Percentiles rank a stretch among this genome's conserved stretches.
These are phyloP conservation scores for Drosophila baimaii DNA, from an alignment of 1,140 invertebrate species.

Conservation along the genomic window DNA sequence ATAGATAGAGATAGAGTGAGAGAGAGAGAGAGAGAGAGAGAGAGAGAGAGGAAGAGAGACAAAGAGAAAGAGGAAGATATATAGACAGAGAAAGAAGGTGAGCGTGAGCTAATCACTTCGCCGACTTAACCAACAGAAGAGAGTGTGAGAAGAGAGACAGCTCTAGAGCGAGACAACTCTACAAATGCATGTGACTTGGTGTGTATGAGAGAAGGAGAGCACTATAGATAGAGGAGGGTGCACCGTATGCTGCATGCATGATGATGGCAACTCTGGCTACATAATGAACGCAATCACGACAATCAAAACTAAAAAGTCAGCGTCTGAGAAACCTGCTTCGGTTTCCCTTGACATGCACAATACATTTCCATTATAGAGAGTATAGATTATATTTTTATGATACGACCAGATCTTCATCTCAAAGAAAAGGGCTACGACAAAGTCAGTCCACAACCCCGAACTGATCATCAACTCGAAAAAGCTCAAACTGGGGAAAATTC, in stretches of 20 bases:
- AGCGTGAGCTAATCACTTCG: constrained; percentile 29
- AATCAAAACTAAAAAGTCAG: constrained; percentile 14
- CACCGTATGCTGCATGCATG: constrained; percentile 46
- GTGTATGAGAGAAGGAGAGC: constrained; percentile 15
- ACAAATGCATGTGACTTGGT: constrained; percentile 14
- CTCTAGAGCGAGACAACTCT: constrained; percentile 51
- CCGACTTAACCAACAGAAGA: constrained; percentile 36
- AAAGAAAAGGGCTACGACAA: too few relatives aligned
- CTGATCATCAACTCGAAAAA: neutral
- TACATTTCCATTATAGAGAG: neutral
- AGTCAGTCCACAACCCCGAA: neutral
- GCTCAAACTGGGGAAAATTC: neutral
- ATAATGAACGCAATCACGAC: constrained; percentile 26
- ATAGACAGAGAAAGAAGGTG: constrained; percentile 32
- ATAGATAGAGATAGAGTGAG: constrained; percentile 27
- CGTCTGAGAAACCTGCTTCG: too few relatives aligned
- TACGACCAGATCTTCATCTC: neutral
- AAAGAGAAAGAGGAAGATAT: constrained; percentile 27
- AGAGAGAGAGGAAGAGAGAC: neutral
- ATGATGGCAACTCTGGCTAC: constrained; percentile 43
- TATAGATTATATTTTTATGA: neutral
- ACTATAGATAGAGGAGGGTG: constrained; percentile 30
- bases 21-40: constrained; percentile 17
- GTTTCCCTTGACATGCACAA: constrained; percentile 8
- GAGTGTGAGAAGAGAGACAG: constrained; percentile 21